Evolutionary conservation across 2,113 vertebrate species (phyloP).

Genomic region (Fulica atra): DNA sequence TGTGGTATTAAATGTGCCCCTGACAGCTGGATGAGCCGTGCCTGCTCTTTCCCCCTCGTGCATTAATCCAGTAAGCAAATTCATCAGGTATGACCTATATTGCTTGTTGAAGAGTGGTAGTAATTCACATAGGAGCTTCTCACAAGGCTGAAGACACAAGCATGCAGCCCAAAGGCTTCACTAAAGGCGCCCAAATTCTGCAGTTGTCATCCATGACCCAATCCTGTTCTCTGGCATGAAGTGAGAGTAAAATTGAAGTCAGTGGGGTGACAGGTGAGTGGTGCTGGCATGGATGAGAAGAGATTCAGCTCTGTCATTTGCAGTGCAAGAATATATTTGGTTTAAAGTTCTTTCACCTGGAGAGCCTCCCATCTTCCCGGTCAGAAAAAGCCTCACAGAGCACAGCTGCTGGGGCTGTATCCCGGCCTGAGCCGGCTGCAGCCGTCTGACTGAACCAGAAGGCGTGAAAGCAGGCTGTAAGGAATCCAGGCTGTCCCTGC

Average conservation of each 20-base stretch:
- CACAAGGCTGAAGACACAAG: background rate
- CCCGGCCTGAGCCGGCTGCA: background rate
- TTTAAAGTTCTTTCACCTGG: background rate
- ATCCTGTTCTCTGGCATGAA: background rate
- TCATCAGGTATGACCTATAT: constrained; percentile 19
- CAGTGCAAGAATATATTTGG: background rate
- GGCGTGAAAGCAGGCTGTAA: background rate
- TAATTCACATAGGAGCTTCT: background rate
- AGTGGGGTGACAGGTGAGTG: background rate
- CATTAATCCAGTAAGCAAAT: background rate
- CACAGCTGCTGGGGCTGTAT: background rate
- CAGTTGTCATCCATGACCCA: background rate
- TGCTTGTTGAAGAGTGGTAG: accelerated
- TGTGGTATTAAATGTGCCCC: background rate
- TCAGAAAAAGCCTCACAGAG: background rate
- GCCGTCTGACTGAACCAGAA: accelerated
- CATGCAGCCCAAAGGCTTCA: background rate
- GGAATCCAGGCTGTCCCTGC: background rate
- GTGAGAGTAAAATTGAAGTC: background rate
- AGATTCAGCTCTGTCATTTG: background rate
- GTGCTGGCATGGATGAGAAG: background rate
- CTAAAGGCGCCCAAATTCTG: background rate
- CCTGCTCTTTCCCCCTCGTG: background rate
- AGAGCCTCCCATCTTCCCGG: background rate
- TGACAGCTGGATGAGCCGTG: background rate